Base-by-base conservation (phyloP, 2,113 vertebrate species). In the Hemiprocne comata region DNA sequence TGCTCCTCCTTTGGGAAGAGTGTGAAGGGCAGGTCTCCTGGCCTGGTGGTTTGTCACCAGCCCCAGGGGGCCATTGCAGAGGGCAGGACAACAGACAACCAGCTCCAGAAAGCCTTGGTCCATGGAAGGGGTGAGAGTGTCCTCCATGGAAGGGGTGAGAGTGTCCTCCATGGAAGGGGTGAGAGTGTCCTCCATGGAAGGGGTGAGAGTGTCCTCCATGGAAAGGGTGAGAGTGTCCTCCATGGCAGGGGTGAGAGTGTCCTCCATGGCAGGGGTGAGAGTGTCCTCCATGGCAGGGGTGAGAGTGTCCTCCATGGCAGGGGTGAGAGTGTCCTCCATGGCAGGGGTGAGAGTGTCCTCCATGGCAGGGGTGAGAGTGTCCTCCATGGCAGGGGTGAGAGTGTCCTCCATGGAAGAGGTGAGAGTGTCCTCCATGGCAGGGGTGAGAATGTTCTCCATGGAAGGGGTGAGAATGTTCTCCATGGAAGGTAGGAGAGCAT, bases 11-110 rank as follows among this genome's bases (percentile, higher is more conserved):
- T 21, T 38, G 29, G 17, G 4, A 0, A 21, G 3, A 70, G 40
- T 0, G 23, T 28, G 23, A 79, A 6, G 29, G 1, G 36, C 17
- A 5, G 14, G 11, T 77, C 31, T 72, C 33, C 74, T 51, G 70
- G 61, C 17, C 13, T 5, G 61, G 31, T 9, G n/a, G 29, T 74
- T 38, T 2, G 40, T 67, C 72, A 54, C 23, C 54, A 23, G 10
- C 4, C 1, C 3, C 23, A 28, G 11, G 3, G 28, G 53, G 42
- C 42, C 11, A 0, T 4, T 31, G 36, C 7, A 36, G 77, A n/a
- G 46, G 31, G 24, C 48, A 25, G 28, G n/a, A 17, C 13, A 31
- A 9, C 3, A 4, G 48, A 38, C 48, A 69, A 13, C 1, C 10
- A 10, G 62, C 51, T 71, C 44, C 7, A 17, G 50, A n/a, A 40